Evolutionary conservation across 2,888 invertebrate genomes (phyloP).

Genomic region (Acronicta alni): DNA sequence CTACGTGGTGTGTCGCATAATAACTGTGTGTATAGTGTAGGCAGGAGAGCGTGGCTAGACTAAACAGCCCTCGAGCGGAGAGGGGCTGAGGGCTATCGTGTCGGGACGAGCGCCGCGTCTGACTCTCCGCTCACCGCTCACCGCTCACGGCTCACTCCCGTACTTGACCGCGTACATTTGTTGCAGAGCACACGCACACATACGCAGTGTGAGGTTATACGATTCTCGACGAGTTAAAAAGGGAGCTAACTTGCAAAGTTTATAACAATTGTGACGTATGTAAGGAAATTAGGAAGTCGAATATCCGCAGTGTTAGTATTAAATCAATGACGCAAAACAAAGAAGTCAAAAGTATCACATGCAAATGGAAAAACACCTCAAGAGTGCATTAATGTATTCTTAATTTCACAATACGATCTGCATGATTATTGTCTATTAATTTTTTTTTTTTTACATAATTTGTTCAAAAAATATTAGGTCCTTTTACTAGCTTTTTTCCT

Average conservation of each 20-base stretch:
- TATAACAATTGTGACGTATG: background rate
- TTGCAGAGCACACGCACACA: slow-evolving; percentile 3
- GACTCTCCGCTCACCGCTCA: background rate
- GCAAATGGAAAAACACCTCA: too few relatives aligned
- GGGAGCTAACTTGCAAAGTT: background rate
- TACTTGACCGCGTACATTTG: background rate
- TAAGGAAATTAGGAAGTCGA: background rate
- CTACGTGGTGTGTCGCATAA: background rate
- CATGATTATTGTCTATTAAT: too few relatives aligned
- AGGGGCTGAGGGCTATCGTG: slow-evolving; percentile 21
- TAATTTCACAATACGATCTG: too few relatives aligned
- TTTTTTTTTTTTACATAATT: too few relatives aligned
- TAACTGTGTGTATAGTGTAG: background rate
- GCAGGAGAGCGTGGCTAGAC: slow-evolving; percentile 16
- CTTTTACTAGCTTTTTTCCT: too few relatives aligned
- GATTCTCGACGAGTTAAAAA: background rate
- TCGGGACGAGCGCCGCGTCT: background rate
- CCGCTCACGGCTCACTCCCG: too few relatives aligned
- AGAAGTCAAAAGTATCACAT: too few relatives aligned
- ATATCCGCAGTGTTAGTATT: background rate
- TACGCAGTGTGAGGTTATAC: background rate
- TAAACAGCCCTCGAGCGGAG: slow-evolving; percentile 23
- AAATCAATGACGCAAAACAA: too few relatives aligned
- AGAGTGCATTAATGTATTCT: too few relatives aligned
- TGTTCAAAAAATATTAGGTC: too few relatives aligned